A percentile compares a stretch with the other conserved stretches of the same genome.
Conservation (phyloP, 2,888 invertebrate genomes). For the Trachelus stipa region DNA sequence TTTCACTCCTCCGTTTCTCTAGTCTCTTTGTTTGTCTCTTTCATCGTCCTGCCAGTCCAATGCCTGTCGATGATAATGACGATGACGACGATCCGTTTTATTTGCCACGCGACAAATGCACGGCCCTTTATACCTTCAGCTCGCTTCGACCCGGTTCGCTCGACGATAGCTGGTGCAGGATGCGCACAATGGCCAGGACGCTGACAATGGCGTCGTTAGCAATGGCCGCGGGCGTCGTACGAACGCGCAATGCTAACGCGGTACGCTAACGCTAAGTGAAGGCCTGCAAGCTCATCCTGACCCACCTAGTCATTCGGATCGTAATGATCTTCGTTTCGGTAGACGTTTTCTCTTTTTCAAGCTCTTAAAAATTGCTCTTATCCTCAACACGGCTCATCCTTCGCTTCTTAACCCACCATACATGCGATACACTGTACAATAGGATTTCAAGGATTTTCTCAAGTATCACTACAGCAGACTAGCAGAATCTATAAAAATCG, state of each 20-base stretch:
- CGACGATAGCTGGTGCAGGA: slow-evolving; percentile 38
- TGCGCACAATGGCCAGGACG: slow-evolving; percentile 59
- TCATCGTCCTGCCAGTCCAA: not conserved
- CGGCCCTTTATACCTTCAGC: not conserved
- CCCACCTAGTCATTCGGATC: slow-evolving; percentile 28
- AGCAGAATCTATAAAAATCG: not conserved
- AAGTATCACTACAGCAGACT: not conserved
- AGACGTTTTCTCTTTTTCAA: not conserved
- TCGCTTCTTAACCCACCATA: not conserved
- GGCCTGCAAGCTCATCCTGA: slow-evolving; percentile 18
- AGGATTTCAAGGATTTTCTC: not conserved
- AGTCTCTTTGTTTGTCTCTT: not conserved
- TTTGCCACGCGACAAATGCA: not conserved
- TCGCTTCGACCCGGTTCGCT: not conserved
- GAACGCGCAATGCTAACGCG: slow-evolving; percentile 49
- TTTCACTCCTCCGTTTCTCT: not conserved
- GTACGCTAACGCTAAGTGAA: slow-evolving; percentile 45
- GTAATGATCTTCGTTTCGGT: slow-evolving; percentile 38
- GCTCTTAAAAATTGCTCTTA: not conserved
- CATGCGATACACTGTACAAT: not conserved
- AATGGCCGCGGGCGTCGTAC: slow-evolving; percentile 52
- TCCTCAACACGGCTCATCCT: not conserved
- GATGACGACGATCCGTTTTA: not conserved
- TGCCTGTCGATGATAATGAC: not conserved
- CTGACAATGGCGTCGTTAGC: slow-evolving; percentile 66